Evolutionary conservation across 2,888 invertebrate genomes (phyloP), one percentile per base, ranked within the genome.

Genomic region (Nomada ferruginata): DNA sequence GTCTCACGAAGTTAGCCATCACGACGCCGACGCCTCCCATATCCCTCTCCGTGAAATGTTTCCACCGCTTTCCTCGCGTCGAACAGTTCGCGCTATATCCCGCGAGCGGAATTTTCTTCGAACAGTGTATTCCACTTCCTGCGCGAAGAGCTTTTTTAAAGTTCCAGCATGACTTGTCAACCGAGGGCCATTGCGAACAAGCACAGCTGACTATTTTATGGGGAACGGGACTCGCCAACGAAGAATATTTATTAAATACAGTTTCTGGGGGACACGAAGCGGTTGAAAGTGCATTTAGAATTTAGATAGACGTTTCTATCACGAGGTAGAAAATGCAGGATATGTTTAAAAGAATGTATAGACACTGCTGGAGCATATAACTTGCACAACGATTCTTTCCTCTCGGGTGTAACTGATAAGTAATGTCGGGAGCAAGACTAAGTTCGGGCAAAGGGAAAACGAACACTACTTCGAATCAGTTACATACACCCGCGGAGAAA

Each of bases 111-210:
- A 65, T 71, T 76, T 64, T 50, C 64, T 44, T 13, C 42, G 15
- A 52, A 71, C 64, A 26, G n/a, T 64, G 36, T 59, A 64, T 71
- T 65, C 72, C 57, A 59, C 36, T 76, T 57, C n/a, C 47, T 26
- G 71, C 23, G 26, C n/a, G 26, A 57, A 18, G n/a, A 52, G 42
- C 20, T 64, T 71, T 59, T 52, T 72, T 50, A 52, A 64, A 71
- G 59, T 72, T 71, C 26, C 9, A 59, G 71, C 71, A 42, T 71
- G 64, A 76, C 76, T 76, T 64, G 59, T 71, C 71, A 59, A 71
- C 57, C 9, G 18, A 42, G 26, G 70, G n/a, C n/a, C 42, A 53
- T 59, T 63, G 53, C 61, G n/a, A 11, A 20, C 36, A n/a, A 11
- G 5, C 18, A 18, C 64, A 29, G n/a, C 26, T 23, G 2, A 20